Evolutionary conservation across 2,797 vertebrate genomes (phyloP).

Genomic region (Etheostoma nigrum): DNA sequence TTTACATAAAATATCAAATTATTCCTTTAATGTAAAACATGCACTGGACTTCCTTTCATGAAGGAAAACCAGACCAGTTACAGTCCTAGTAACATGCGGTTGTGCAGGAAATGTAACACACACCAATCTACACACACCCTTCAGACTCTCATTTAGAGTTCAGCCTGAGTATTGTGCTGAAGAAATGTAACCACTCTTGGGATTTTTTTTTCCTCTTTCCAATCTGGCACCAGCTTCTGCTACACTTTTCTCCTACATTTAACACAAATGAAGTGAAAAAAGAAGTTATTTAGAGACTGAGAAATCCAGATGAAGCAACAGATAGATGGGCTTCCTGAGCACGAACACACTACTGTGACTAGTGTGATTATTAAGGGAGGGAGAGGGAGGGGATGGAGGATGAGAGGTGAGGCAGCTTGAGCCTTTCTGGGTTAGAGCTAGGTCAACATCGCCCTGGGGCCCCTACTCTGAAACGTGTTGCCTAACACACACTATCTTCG

Average conservation of each 20-base stretch:
- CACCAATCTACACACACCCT: slow-evolving; percentile 15
- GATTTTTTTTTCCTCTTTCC: background rate
- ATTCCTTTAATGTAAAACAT: background rate
- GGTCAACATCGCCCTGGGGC: slow-evolving; percentile 36
- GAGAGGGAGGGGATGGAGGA: background rate
- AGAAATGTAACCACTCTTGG: slow-evolving; percentile 6
- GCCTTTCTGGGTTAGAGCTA: slow-evolving; percentile 35
- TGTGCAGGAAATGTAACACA: background rate
- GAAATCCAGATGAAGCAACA: slow-evolving; percentile 30
- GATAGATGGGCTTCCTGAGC: slow-evolving; percentile 16
- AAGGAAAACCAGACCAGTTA: background rate
- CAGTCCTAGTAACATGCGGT: slow-evolving; percentile 3
- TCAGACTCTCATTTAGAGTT: slow-evolving; percentile 22
- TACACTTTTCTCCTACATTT: slow-evolving; percentile 29
- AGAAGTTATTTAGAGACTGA: slow-evolving; percentile 1
- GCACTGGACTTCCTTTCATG: background rate
- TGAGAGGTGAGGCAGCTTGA: slow-evolving; percentile 40
- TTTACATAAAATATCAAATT: background rate
- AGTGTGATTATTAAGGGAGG: background rate
- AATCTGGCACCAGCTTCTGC: slow-evolving; percentile 7
- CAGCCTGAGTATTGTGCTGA: slow-evolving; percentile 19
- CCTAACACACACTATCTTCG: slow-evolving; percentile 28
- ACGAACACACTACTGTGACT: background rate
- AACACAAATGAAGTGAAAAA: slow-evolving; percentile 16
- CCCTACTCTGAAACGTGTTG: slow-evolving; percentile 23